Evolutionary conservation across 2,888 invertebrate genomes (phyloP).

Genomic region (Perizoma flavofasciatum): DNA sequence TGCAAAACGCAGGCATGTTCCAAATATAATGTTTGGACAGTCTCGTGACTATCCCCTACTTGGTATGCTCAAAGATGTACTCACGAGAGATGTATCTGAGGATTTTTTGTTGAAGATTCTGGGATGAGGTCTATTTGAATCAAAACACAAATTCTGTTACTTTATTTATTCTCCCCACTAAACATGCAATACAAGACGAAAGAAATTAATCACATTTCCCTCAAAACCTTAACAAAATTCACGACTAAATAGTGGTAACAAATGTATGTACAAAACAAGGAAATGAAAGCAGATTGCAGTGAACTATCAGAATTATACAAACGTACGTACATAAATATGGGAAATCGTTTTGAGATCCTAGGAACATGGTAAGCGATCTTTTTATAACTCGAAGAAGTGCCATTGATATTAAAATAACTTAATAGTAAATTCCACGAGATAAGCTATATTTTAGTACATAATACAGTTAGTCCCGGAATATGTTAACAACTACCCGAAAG

Average conservation of each 20-base stretch:
- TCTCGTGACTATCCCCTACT: too few relatives aligned
- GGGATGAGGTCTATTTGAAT: too few relatives aligned
- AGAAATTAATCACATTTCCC: constrained; percentile 62
- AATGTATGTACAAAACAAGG: constrained; percentile 59
- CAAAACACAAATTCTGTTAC: constrained; percentile 42
- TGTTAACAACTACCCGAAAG: too few relatives aligned
- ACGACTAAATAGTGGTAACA: constrained; percentile 71
- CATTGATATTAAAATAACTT: constrained; percentile 29
- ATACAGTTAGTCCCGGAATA: too few relatives aligned
- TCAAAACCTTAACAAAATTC: constrained; percentile 61
- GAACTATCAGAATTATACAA: constrained; percentile 21
- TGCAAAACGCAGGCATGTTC: too few relatives aligned
- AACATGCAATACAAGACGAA: constrained; percentile 75
- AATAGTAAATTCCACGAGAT: constrained; percentile 5
- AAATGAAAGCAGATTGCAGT: constrained; percentile 30
- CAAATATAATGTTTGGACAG: too few relatives aligned
- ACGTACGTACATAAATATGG: constrained; percentile 31
- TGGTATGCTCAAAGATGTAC: too few relatives aligned
- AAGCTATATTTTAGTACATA: too few relatives aligned
- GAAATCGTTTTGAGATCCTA: constrained; percentile 53
- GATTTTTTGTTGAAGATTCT: too few relatives aligned
- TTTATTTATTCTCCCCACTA: constrained; percentile 80
- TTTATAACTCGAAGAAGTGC: constrained; percentile 39
- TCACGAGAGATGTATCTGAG: too few relatives aligned
- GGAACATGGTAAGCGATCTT: constrained; percentile 60